Percentiles rank a stretch among this genome's conserved stretches.
These are phyloP conservation scores for Trachelus stipa DNA, from an alignment of 2,888 invertebrate species.

Conservation along the genomic window DNA sequence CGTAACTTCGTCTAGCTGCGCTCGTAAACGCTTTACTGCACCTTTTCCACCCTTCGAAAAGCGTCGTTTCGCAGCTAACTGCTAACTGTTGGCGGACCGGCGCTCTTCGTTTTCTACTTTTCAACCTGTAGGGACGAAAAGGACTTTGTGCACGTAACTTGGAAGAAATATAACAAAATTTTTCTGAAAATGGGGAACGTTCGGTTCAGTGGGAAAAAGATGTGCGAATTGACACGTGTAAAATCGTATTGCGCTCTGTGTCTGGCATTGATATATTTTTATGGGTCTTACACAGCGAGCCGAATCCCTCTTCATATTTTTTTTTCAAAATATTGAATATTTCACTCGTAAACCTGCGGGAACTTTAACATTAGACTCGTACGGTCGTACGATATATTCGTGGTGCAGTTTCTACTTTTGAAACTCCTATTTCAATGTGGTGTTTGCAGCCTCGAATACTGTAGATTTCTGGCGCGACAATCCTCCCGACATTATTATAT, in stretches of 20 bases:
- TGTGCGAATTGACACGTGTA: not conserved
- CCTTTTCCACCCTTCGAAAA: slow-evolving; percentile 26
- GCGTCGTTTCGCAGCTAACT: slow-evolving; percentile 25
- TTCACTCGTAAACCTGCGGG: not conserved
- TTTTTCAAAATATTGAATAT: not conserved
- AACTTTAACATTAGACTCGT: not conserved
- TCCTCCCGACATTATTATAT: not conserved
- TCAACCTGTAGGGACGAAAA: not conserved
- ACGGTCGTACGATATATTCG: not conserved
- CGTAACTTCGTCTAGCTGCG: slow-evolving; percentile 1
- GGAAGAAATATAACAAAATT: not conserved
- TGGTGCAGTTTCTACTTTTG: not conserved
- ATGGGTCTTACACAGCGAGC: too few species aligned
- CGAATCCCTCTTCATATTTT: too few species aligned
- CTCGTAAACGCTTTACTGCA: slow-evolving; percentile 41
- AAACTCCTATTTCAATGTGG: not conserved
- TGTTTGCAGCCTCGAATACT: not conserved
- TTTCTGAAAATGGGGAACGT: not conserved
- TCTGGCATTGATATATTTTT: not conserved
- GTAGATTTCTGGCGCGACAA: not conserved
- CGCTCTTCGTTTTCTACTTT: not conserved
- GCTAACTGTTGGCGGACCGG: not conserved
- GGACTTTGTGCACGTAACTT: not conserved
- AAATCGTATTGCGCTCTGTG: not conserved
- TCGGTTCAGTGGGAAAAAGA: not conserved